Conservation (phyloP, 2,113 vertebrate genomes). For the Osmerus mordax region DNA sequence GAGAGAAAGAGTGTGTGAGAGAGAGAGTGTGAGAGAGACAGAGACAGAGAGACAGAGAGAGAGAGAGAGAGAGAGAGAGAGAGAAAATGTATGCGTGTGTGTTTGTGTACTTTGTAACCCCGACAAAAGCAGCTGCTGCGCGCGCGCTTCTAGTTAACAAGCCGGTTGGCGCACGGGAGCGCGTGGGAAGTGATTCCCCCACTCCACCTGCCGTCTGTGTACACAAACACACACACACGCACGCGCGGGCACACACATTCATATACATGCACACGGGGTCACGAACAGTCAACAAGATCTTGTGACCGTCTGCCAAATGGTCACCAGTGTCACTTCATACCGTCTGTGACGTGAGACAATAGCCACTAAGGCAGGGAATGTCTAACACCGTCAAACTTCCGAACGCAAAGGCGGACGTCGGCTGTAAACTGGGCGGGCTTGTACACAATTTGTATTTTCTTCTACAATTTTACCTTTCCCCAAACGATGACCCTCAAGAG, state of each 20-base stretch:
- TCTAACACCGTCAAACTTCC: neutral
- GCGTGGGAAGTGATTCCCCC: conserved; percentile 63
- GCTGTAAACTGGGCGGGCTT: no score
- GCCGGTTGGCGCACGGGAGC: conserved; percentile 40
- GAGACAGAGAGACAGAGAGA: no score
- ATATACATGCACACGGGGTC: conserved; percentile 5
- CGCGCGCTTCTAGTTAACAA: conserved; percentile 52
- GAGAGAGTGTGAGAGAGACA: no score
- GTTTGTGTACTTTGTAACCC: conserved; percentile 34
- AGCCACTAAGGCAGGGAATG: neutral
- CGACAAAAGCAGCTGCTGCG: conserved; percentile 55
- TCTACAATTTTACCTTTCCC: neutral
- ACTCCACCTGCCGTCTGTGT: conserved; percentile 64
- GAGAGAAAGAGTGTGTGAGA: neutral
- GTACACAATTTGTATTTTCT: no score
- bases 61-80: no score
- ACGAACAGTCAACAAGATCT: neutral
- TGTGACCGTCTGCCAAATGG: neutral
- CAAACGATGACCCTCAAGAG: neutral
- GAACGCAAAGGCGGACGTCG: no score
- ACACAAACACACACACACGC: conserved; percentile 21
- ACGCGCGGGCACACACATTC: conserved; percentile 15
- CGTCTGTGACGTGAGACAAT: neutral
- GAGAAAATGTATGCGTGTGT: neutral
- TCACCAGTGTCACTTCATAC: neutral